These are phyloP conservation scores for Scrobipalpa costella DNA, from an alignment of 2,888 invertebrate species.

Conservation along the genomic window DNA sequence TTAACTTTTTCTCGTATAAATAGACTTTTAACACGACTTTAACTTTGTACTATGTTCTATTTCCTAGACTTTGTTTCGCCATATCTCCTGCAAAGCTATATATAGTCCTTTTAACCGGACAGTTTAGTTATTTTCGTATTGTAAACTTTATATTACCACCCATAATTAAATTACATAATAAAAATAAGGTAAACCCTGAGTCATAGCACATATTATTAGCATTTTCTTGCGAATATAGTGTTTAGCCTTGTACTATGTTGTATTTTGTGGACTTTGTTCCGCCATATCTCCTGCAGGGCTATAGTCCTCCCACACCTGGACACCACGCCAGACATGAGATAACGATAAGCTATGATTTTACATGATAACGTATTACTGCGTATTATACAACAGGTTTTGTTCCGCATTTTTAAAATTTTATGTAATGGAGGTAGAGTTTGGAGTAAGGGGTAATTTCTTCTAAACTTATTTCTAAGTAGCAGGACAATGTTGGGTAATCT, in stretches of 20 bases:
- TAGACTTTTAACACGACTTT: too few relatives aligned
- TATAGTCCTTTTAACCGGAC: too few relatives aligned
- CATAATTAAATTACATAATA: too few relatives aligned
- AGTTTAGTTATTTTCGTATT: too few relatives aligned
- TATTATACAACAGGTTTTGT: neutral
- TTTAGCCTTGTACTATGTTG: neutral
- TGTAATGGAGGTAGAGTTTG: too few relatives aligned
- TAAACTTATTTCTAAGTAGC: too few relatives aligned
- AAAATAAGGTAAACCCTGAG: too few relatives aligned
- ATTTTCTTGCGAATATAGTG: too few relatives aligned
- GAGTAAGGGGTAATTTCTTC: neutral
- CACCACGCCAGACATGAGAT: neutral
- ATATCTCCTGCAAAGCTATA: neutral
- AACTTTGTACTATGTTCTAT: neutral
- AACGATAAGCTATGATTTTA: neutral
- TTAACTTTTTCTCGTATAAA: too few relatives aligned
- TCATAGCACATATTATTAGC: too few relatives aligned
- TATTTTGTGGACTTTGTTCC: neutral
- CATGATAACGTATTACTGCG: neutral
- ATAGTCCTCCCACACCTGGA: neutral
- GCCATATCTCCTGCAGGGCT: neutral
- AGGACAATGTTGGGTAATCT: too few relatives aligned
- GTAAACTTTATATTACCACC: too few relatives aligned
- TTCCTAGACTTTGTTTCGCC: neutral
- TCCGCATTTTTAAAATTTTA: neutral